These are phyloP conservation scores for Xylophagus ater DNA, from an alignment of 2,888 invertebrate genomes.

Conservation along the genomic window DNA sequence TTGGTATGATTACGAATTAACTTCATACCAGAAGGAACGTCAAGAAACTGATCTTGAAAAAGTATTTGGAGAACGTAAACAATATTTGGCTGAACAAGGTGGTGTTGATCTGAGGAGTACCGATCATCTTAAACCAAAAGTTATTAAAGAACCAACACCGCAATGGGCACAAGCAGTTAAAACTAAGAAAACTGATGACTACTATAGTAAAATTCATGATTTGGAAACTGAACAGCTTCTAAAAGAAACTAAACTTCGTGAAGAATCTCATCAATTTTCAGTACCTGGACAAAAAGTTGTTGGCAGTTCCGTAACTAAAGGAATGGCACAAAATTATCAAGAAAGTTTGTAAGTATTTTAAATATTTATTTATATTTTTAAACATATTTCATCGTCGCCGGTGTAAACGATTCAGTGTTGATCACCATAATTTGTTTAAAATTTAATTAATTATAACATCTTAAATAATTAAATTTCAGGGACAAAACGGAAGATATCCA, in stretches of 20 bases:
- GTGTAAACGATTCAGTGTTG: no score
- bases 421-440: no score
- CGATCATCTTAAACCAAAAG: conserved; percentile 52
- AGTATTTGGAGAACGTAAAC: conserved; percentile 75
- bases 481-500: conserved; percentile 45
- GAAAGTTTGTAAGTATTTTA: conserved; percentile 62
- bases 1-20: conserved; percentile 84
- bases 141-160: conserved; percentile 59
- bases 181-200: conserved; percentile 71
- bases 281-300: conserved; percentile 75
- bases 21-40: conserved; percentile 72
- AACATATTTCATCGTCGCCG: no score
- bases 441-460: no score
- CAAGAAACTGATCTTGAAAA: conserved; percentile 72
- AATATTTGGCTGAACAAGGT: conserved; percentile 53
- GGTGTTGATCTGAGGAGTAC: conserved; percentile 47
- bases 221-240: conserved; percentile 75
- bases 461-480: no score
- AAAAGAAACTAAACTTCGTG: conserved; percentile 68
- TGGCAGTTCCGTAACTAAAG: conserved; percentile 63
- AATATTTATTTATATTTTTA: not conserved
- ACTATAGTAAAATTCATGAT: conserved; percentile 69
- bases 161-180: conserved; percentile 79
- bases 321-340: conserved; percentile 81
- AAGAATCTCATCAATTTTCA: conserved; percentile 68